phyloP scores from a whole-genome alignment of 2,888 invertebrate species.

The Miltochrista miniata region DNA sequence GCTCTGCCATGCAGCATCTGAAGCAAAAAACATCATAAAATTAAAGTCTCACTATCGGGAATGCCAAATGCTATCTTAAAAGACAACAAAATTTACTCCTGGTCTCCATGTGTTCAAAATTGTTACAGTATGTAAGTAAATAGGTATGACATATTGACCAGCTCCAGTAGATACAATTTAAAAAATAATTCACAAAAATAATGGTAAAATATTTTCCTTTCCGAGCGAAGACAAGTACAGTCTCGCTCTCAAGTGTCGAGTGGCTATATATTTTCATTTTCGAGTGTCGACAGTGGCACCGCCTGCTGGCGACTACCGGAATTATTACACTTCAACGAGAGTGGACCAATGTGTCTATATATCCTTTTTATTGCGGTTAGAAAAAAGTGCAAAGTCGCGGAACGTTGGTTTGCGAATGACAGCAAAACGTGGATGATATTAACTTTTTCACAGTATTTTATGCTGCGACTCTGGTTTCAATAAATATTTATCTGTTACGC shows the following conservation, averaged over 20 bases:
- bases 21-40: no score
- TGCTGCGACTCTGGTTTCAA: slow-evolving; percentile 38
- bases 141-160: background rate
- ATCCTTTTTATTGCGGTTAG: slow-evolving; percentile 59
- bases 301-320: slow-evolving; percentile 69
- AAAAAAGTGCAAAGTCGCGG: slow-evolving; percentile 41
- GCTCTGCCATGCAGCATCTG: no score
- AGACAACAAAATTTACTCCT: no score
- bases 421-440: slow-evolving; percentile 49
- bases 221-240: slow-evolving; percentile 43
- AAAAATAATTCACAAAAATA: slow-evolving; percentile 14
- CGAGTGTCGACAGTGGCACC: slow-evolving; percentile 57
- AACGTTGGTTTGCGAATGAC: slow-evolving; percentile 31
- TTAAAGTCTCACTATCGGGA: no score
- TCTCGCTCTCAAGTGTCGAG: slow-evolving; percentile 54
- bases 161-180: background rate
- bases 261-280: slow-evolving; percentile 66
- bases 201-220: slow-evolving; percentile 32
- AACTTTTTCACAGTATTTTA: slow-evolving; percentile 42
- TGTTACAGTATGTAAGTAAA: background rate
- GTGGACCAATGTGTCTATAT: slow-evolving; percentile 48
- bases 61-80: no score
- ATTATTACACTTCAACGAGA: slow-evolving; percentile 66
- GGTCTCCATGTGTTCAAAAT: background rate
- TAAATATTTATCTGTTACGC: slow-evolving; percentile 24